Base-by-base conservation (phyloP, 2,888 invertebrate species). In the Acanthoscelides obtectus region DNA sequence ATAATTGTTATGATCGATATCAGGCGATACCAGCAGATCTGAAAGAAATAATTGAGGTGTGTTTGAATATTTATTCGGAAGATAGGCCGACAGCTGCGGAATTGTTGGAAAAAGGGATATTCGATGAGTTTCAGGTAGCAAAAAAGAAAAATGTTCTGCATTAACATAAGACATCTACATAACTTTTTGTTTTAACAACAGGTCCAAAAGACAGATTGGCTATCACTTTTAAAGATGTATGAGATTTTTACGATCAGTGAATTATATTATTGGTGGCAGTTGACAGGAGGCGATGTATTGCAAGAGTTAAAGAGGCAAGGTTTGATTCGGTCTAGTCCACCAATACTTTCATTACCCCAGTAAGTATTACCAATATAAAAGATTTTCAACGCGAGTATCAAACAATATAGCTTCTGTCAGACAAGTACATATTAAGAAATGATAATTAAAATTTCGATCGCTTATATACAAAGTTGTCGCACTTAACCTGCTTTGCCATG, bases 261-360 rank as follows among this genome's bases (percentile, higher is more conserved):
- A 82, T 88, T 97, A 22, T 99, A 97, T 84, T 94, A 97, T 83
- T 90, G 97, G 86, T 99, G 99, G 99, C 94, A 95, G 83, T 84
- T 99, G 72, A 95, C 98, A 20, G 99, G 99, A 0, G 98, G 98
- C 0, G 98, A 98, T 86, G 93, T 98, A 70, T 93, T 95, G 75
- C 89, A 92, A 0, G 97, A 97, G 83, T 87, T 99, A 45, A 95
- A 95, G 82, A 95, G 94, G 82, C 95, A 96, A 84, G 96, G 96
- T 0, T 87, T 98, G 1, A 94, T 98, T 71, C 91, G 96, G 81
- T 94, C 94, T 72, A 93, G 93, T 81, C 93, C 94, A 0, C 93
- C 94, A 0, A 92, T 95, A 79, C 85, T 95, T 79, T 91, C 94
- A 20, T 87, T 94, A 86, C 94, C 94, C 64, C 91, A 90, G 92